Percentiles rank a stretch among this genome's conserved stretches.
Conservation (phyloP, 2,888 invertebrate genomes). For the Tetheella fluctuosa region DNA sequence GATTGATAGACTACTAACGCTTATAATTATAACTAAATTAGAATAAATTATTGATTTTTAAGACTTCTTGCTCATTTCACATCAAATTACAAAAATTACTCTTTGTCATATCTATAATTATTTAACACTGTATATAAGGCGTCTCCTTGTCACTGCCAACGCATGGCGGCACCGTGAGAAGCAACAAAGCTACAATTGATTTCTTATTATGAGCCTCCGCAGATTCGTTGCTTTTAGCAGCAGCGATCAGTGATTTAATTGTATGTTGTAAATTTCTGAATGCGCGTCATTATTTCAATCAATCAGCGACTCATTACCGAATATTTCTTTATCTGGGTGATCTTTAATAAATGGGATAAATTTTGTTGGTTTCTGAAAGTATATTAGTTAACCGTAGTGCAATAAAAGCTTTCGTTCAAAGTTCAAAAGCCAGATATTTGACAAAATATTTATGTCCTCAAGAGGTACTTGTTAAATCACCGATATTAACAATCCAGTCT, state of each 20-base stretch:
- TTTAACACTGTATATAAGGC: slow-evolving; percentile 30
- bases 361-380: no score
- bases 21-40: no score
- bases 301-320: no score
- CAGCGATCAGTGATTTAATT: neutral
- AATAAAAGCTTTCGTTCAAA: no score
- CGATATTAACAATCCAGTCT: neutral
- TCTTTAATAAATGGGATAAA: neutral
- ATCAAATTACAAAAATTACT: no score
- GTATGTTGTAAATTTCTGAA: neutral
- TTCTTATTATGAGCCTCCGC: slow-evolving; percentile 45
- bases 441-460: no score
- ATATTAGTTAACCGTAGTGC: no score
- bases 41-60: no score
- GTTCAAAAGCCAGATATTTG: no score
- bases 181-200: slow-evolving; percentile 46
- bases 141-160: slow-evolving; percentile 40
- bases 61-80: no score
- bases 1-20: no score
- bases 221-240: slow-evolving; percentile 26
- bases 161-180: slow-evolving; percentile 40
- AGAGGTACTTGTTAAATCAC: neutral
- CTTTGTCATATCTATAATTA: slow-evolving; percentile 30
- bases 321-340: neutral
- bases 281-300: neutral